Evolutionary conservation across 2,797 vertebrate genomes (phyloP).

Genomic region (Podarcis siculus): DNA sequence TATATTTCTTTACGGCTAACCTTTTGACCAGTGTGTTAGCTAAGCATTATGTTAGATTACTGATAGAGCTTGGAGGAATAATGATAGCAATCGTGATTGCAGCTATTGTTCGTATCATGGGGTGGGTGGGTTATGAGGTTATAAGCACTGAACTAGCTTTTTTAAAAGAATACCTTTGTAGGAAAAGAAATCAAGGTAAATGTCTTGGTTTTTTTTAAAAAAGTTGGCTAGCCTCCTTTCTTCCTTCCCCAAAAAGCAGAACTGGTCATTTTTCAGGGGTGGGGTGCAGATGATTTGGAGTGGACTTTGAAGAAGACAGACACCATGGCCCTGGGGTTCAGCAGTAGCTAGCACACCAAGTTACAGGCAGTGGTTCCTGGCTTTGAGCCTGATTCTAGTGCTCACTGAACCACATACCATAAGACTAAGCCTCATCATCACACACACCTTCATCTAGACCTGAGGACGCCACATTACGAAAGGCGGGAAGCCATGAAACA

Average conservation of each 20-base stretch:
- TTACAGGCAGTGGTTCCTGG: too few species aligned
- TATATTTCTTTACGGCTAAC: slow-evolving; percentile 45
- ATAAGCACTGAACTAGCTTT: slow-evolving; percentile 21
- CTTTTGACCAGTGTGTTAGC: slow-evolving; percentile 53
- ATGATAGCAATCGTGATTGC: slow-evolving; percentile 27
- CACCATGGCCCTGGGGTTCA: too few species aligned
- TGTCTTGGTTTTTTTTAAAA: neutral
- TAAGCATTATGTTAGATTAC: slow-evolving; percentile 57
- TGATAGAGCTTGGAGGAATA: slow-evolving; percentile 34
- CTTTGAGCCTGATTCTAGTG: too few species aligned
- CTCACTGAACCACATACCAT: too few species aligned
- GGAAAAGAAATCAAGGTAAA: slow-evolving; percentile 2
- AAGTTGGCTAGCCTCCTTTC: neutral
- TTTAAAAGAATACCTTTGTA: slow-evolving; percentile 23
- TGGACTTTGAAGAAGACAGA: neutral
- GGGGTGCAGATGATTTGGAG: neutral
- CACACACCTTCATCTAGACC: too few species aligned
- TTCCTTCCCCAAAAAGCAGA: neutral
- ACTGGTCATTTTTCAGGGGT: neutral
- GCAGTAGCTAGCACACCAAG: too few species aligned
- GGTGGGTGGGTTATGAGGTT: slow-evolving; percentile 3
- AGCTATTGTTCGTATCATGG: slow-evolving; percentile 31
- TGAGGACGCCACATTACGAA: too few species aligned
- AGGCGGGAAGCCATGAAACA: too few species aligned
- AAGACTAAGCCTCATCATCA: too few species aligned